These are phyloP conservation scores for Vanacampus margaritifer DNA, from an alignment of 2,113 vertebrate genomes.

Conservation along the genomic window DNA sequence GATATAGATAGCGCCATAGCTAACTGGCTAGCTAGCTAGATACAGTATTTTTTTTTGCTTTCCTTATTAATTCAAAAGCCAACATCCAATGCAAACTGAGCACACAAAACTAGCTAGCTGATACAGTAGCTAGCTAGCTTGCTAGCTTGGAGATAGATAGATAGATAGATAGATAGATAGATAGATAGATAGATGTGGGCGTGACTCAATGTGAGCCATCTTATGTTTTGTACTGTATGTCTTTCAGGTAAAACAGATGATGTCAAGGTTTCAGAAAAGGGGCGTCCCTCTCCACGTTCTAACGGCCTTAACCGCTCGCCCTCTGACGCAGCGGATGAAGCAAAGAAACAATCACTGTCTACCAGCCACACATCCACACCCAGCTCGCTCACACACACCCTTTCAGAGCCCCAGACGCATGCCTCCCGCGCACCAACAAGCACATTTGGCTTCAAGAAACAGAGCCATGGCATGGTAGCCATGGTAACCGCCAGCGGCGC, in stretches of 20 bases:
- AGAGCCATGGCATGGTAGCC: slow-evolving; percentile 79
- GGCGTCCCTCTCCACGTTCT: slow-evolving; percentile 83
- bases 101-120: too few relatives aligned
- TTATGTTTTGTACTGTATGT: slow-evolving; percentile 3
- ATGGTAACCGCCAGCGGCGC: slow-evolving; percentile 91
- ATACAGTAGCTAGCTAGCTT: too few relatives aligned
- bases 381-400: slow-evolving; percentile 36
- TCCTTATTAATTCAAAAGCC: too few relatives aligned
- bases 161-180: too few relatives aligned
- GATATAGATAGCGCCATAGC: too few relatives aligned
- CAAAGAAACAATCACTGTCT: slow-evolving; percentile 73
- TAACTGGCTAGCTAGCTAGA: too few relatives aligned
- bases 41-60: too few relatives aligned
- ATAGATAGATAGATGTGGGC: background rate
- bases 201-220: background rate
- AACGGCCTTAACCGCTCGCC: slow-evolving; percentile 89
- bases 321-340: slow-evolving; percentile 89
- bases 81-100: too few relatives aligned
- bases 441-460: slow-evolving; percentile 96
- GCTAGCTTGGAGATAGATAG: too few relatives aligned
- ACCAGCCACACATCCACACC: slow-evolving; percentile 59
- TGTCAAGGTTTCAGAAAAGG: slow-evolving; percentile 95
- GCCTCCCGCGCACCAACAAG: slow-evolving; percentile 79
- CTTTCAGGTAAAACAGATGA: slow-evolving; percentile 92
- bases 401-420: slow-evolving; percentile 52